These are phyloP conservation scores for Ceraclea dissimilis DNA, from an alignment of 2,888 invertebrate genomes.

Conservation along the genomic window DNA sequence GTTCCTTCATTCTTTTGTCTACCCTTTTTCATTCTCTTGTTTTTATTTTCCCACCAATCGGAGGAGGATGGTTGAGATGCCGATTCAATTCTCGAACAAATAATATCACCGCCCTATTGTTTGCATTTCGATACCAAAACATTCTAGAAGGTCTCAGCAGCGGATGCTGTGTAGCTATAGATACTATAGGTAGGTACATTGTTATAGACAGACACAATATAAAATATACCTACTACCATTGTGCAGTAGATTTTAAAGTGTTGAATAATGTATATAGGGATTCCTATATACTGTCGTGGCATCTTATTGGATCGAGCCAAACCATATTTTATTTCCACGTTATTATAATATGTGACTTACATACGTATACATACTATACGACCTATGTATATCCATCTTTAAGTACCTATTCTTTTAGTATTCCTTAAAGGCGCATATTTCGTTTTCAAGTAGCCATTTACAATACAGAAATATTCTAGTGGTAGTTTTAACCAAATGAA, in stretches of 20 bases:
- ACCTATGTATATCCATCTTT: too few relatives aligned
- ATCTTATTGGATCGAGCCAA: background rate
- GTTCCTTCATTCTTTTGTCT: too few relatives aligned
- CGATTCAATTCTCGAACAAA: conserved; percentile 15
- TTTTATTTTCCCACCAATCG: conserved; percentile 3
- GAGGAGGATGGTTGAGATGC: conserved; percentile 4
- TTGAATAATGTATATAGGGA: background rate
- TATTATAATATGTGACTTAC: too few relatives aligned
- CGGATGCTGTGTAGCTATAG: background rate
- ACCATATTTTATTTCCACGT: too few relatives aligned
- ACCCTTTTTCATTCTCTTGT: background rate
- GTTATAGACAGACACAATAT: too few relatives aligned
- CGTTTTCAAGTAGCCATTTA: too few relatives aligned
- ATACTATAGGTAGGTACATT: too few relatives aligned
- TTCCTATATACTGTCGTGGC: background rate
- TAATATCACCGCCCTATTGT: conserved; percentile 9
- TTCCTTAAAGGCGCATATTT: too few relatives aligned
- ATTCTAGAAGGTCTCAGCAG: background rate
- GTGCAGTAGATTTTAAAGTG: background rate
- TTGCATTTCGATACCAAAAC: conserved; percentile 5
- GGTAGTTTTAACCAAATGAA: too few relatives aligned
- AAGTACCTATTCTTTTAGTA: too few relatives aligned
- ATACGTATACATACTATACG: too few relatives aligned
- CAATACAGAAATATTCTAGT: too few relatives aligned
- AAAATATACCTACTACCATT: background rate